Conservation (phyloP, 2,113 vertebrate species). For the Shinisaurus crocodilurus region DNA sequence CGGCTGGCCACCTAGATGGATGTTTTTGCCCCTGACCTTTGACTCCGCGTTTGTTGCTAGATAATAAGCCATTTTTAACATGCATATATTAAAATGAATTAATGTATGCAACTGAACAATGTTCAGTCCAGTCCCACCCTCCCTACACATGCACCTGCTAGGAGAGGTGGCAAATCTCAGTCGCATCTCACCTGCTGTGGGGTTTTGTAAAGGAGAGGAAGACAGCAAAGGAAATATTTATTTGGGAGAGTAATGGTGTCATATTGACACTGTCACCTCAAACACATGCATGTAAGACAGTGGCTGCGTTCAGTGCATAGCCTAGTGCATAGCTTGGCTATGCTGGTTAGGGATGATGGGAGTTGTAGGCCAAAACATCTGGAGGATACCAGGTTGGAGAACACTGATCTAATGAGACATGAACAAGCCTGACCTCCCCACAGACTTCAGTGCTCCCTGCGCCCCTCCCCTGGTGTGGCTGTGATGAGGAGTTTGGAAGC, state of each 20-base stretch:
- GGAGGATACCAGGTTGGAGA: not conserved
- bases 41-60: not conserved
- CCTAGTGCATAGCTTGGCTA: too few species aligned
- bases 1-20: not conserved
- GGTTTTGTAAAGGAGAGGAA: not conserved
- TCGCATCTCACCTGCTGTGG: not conserved
- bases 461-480: not conserved
- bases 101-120: not conserved
- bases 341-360: too few species aligned
- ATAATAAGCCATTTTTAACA: not conserved
- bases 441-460: too few species aligned
- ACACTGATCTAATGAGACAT: not conserved
- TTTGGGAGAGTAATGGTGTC: not conserved
- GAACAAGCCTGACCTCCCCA: not conserved
- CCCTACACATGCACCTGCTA: not conserved
- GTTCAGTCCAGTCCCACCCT: not conserved
- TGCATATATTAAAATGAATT: constrained; percentile 1
- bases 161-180: not conserved
- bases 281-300: not conserved
- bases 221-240: not conserved
- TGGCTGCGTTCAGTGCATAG: too few species aligned
- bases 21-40: not conserved
- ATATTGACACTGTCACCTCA: not conserved
- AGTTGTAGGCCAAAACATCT: too few species aligned
- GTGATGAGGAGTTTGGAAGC: not conserved